Percentiles rank a stretch among this genome's conserved stretches.
These are phyloP conservation scores for Hydrozoanthus gracilis DNA, from an alignment of 92 coral and sea anemone species.

Conservation along the genomic window DNA sequence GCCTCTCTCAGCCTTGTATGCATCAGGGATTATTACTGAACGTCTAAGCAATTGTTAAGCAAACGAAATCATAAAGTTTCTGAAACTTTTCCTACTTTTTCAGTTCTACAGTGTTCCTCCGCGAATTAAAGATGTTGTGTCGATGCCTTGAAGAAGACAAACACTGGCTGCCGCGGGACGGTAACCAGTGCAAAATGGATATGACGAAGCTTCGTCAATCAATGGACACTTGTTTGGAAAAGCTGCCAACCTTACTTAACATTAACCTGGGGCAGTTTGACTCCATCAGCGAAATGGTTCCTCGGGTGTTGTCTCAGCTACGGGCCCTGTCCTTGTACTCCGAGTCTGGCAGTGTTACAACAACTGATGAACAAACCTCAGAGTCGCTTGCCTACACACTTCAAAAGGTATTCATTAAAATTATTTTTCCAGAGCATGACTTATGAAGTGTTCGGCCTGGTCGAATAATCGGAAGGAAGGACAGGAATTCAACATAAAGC, in stretches of 20 bases:
- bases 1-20: neutral
- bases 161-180: conserved; percentile 24
- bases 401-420: conserved; percentile 66
- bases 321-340: conserved; percentile 91
- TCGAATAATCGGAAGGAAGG: too few relatives aligned
- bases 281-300: conserved; percentile 69
- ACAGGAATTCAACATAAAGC: too few relatives aligned
- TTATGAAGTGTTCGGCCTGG: too few relatives aligned
- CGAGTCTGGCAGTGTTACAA: conserved; percentile 74
- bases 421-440: too few relatives aligned
- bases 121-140: conserved; percentile 71
- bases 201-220: conserved; percentile 82
- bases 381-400: conserved; percentile 89
- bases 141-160: conserved; percentile 51
- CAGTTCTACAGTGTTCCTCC: conserved; percentile 80
- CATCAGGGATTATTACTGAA: too few relatives aligned
- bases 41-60: too few relatives aligned
- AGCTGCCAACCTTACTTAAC: conserved; percentile 89
- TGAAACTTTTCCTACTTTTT: neutral
- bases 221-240: conserved; percentile 89
- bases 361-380: conserved; percentile 68
- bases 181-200: conserved; percentile 47
- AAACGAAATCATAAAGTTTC: neutral
- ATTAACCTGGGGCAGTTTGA: conserved; percentile 62
- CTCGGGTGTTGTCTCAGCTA: conserved; percentile 93